These are phyloP conservation scores for Morus bassanus DNA, from an alignment of 2,797 vertebrate species.

Conservation along the genomic window DNA sequence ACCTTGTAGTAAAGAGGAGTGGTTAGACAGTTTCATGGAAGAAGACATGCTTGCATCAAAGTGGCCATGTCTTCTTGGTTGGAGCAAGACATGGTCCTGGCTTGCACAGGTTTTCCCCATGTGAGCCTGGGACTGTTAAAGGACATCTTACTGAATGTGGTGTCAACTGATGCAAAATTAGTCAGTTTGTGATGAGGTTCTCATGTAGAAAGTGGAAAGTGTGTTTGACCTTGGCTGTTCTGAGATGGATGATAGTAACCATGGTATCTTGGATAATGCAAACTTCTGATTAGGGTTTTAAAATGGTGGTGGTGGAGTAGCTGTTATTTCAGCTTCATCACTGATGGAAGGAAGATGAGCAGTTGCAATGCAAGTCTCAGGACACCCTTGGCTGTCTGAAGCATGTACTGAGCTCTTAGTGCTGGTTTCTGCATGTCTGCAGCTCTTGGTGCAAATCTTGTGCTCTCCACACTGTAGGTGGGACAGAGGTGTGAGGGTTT, in stretches of 20 bases:
- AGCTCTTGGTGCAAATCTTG: background rate
- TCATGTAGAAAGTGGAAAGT: background rate
- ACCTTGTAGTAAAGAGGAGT: rapidly evolving
- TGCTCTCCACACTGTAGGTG: background rate
- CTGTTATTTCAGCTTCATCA: background rate
- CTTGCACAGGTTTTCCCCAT: background rate
- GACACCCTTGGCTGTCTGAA: background rate
- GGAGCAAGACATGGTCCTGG: rapidly evolving
- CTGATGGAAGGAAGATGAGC: background rate
- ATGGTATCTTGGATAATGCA: background rate
- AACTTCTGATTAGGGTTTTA: background rate
- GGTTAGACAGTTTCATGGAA: background rate
- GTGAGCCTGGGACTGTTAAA: background rate
- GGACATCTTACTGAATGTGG: rapidly evolving
- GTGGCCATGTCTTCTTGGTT: background rate
- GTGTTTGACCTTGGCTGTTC: background rate
- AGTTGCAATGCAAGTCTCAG: background rate
- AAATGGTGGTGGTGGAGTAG: background rate
- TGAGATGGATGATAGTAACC: background rate
- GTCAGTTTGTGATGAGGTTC: background rate
- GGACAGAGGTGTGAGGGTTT: background rate
- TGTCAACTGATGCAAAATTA: background rate
- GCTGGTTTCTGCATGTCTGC: background rate
- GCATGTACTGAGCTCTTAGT: background rate
- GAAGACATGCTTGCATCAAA: background rate